Evolutionary conservation across 2,797 vertebrate genomes (phyloP).

Genomic region (Rhadinocentrus ornatus): DNA sequence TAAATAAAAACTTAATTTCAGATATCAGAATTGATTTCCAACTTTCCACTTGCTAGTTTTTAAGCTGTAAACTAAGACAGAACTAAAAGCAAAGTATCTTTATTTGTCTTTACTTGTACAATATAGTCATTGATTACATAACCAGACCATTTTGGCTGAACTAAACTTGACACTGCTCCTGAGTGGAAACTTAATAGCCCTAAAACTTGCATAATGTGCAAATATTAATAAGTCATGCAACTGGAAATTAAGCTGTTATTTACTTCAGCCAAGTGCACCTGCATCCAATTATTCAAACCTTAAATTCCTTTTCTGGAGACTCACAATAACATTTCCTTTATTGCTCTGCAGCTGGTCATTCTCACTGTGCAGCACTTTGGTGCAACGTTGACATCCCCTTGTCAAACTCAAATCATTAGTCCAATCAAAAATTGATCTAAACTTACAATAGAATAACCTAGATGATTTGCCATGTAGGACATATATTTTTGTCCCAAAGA

Average conservation of each 20-base stretch:
- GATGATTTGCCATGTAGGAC: background rate
- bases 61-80: background rate
- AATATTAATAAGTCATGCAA: background rate
- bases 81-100: background rate
- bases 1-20: background rate
- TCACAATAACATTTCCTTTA: background rate
- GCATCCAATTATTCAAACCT: constrained; percentile 3
- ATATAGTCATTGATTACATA: background rate
- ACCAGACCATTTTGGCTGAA: background rate
- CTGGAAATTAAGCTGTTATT: background rate
- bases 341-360: no score
- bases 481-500: background rate
- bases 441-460: background rate
- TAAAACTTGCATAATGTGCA: constrained; percentile 1
- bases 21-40: background rate
- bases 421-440: background rate
- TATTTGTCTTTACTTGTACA: background rate
- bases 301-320: background rate
- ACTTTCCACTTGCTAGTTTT: background rate
- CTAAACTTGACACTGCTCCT: background rate
- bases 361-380: no score
- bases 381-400: background rate
- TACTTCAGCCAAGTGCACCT: background rate
- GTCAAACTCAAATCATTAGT: background rate
- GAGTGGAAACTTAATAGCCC: constrained; percentile 5